Base-by-base conservation (phyloP, 2,113 vertebrate species). In the Apeltes quadracus region DNA sequence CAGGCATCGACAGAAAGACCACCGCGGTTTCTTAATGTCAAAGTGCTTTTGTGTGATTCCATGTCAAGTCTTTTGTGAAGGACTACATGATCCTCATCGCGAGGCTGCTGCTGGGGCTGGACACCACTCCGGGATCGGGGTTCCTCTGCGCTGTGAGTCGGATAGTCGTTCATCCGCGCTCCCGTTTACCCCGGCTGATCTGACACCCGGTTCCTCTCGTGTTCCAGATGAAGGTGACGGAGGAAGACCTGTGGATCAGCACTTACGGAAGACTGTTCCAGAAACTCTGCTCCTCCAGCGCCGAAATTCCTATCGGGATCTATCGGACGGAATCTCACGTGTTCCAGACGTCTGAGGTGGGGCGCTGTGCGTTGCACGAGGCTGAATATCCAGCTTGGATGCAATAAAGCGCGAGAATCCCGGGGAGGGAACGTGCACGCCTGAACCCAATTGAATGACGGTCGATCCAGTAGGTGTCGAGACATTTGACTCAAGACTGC, bases 21-120 rank as follows among this genome's bases (percentile, higher is more conserved):
- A 4, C 7, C 2, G 4, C 5, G 7, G 32, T 48, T 12, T 55
- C 44, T 48, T 66, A 18, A 1, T 34, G 7, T 2, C 13, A 7
- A 57, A 0, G 8, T 32, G 34, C 75, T 72, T 76, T 63, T 83
- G 8, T 75, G 12, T 66, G 9, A 27, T 89, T 87, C 84, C 75
- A 4, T 75, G 3, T n/a, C 73, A 99, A n/a, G 97, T 98, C 96
- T 1, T 99, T 99, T n/a, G 97, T 98, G 78, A 99, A 98, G 89
- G 97, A 98, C 87, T 98, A 98, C 92, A 99, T 99, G 96, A 98
- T 98, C 88, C 95, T 94, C 46, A 97, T 98, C 81, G 96, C 96
- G 1, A 92, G 97, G 53, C 78, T 99, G 76, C 93, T 98, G 58
- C 93, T 98, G 75, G 97, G 97, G 39, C 92, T 99, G 0, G 97